Conservation (phyloP, 2,797 vertebrate species). For the Pseudomugil gertrudae region DNA sequence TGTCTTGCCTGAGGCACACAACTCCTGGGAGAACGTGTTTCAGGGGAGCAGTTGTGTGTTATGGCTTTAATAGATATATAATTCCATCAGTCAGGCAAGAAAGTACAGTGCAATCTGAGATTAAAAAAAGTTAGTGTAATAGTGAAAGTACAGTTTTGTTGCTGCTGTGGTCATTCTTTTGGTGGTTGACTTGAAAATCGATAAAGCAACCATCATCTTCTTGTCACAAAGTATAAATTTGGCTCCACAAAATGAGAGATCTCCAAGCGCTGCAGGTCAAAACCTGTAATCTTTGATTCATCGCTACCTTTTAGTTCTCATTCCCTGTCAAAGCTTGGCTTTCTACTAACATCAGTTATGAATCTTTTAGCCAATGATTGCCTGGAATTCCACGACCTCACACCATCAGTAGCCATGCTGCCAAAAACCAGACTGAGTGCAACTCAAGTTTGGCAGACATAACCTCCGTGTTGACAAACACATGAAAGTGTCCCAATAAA, state of each 20-base stretch:
- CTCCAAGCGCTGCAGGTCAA: conserved; percentile 31
- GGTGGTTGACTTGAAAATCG: conserved; percentile 59
- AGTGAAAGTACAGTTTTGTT: conserved; percentile 42
- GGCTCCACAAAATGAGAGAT: conserved; percentile 36
- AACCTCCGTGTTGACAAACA: conserved; percentile 44
- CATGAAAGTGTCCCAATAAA: conserved; percentile 12
- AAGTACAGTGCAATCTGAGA: conserved; percentile 41
- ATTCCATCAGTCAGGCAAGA: conserved; percentile 47
- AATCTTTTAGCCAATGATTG: conserved; percentile 39
- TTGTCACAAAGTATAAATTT: conserved; percentile 39
- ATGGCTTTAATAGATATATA: conserved; percentile 60
- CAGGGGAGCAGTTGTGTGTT: conserved; percentile 50
- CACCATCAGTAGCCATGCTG: conserved; percentile 25
- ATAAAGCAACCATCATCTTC: conserved; percentile 41
- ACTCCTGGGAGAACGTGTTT: conserved; percentile 38
- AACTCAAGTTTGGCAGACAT: conserved; percentile 35
- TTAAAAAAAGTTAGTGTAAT: conserved; percentile 14
- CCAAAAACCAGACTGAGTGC: conserved; percentile 27
- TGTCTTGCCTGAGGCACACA: conserved; percentile 46
- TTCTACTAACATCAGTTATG: conserved; percentile 69
- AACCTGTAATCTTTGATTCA: conserved; percentile 66
- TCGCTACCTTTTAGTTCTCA: conserved; percentile 44
- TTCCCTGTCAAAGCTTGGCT: conserved; percentile 52
- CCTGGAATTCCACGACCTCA: conserved; percentile 14
- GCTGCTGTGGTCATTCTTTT: conserved; percentile 38